Conservation (phyloP, 2,888 invertebrate species). For the Empis stercorea region DNA sequence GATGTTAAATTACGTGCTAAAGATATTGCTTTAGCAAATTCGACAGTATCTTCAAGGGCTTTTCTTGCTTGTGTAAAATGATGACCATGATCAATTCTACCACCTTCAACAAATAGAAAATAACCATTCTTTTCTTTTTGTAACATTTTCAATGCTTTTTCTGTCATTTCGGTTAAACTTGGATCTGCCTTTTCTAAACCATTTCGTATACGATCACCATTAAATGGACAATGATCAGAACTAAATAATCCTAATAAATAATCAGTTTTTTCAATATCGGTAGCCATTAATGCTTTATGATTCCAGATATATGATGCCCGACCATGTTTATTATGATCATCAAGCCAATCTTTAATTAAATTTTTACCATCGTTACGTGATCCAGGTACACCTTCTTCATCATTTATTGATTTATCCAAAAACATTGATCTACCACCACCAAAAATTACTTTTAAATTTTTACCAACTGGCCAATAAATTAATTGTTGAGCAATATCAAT, state of each 20-base stretch:
- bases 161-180: slow-evolving; percentile 52
- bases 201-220: slow-evolving; percentile 41
- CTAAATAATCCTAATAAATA: slow-evolving; percentile 45
- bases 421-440: slow-evolving; percentile 30
- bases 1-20: slow-evolving; percentile 48
- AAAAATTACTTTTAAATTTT: slow-evolving; percentile 47
- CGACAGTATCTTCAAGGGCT: slow-evolving; percentile 66
- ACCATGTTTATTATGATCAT: slow-evolving; percentile 17
- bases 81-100: slow-evolving; percentile 39
- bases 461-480: slow-evolving; percentile 50
- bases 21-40: slow-evolving; percentile 56
- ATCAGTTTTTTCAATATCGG: slow-evolving; percentile 38
- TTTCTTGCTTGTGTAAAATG: slow-evolving; percentile 51
- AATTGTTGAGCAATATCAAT: slow-evolving; percentile 61
- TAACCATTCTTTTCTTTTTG: slow-evolving; percentile 47
- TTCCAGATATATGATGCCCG: slow-evolving; percentile 28
- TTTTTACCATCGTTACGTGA: slow-evolving; percentile 48
- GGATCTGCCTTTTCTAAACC: slow-evolving; percentile 39
- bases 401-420: slow-evolving; percentile 29
- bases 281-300: slow-evolving; percentile 18
- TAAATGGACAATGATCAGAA: slow-evolving; percentile 44
- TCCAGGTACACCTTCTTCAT: slow-evolving; percentile 42
- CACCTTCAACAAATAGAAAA: slow-evolving; percentile 58
- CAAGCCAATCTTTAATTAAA: slow-evolving; percentile 54
- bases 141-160: slow-evolving; percentile 48